A percentile compares a stretch with the other conserved stretches of the same genome.
Evolutionary conservation across 2,888 invertebrate species (phyloP).

Genomic region (Pediacus dermestoides): DNA sequence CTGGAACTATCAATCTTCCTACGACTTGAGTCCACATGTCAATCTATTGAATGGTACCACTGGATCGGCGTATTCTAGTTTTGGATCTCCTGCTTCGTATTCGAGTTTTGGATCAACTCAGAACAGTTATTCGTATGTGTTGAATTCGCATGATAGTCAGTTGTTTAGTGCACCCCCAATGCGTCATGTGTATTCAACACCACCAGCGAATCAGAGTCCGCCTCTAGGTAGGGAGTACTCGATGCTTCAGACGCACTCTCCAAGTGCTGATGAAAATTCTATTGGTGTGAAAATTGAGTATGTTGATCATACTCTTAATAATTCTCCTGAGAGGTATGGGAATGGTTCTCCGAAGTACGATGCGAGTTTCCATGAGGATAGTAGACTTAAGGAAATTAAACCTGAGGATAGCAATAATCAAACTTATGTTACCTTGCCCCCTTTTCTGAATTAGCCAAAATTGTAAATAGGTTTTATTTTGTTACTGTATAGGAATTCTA

Average conservation of each 20-base stretch:
- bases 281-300: slow-evolving; percentile 49
- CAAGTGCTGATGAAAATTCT: slow-evolving; percentile 48
- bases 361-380: slow-evolving; percentile 50
- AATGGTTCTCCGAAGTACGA: slow-evolving; percentile 62
- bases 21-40: slow-evolving; percentile 72
- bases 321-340: slow-evolving; percentile 58
- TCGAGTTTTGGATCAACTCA: slow-evolving; percentile 61
- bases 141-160: slow-evolving; percentile 69
- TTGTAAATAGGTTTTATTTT: slow-evolving; percentile 29
- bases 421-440: slow-evolving; percentile 68
- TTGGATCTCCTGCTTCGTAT: slow-evolving; percentile 60
- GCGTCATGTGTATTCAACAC: slow-evolving; percentile 60
- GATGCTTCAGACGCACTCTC: slow-evolving; percentile 63
- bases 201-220: slow-evolving; percentile 58
- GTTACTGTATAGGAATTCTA: slow-evolving; percentile 9
- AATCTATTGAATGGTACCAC: slow-evolving; percentile 67
- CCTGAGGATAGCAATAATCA: slow-evolving; percentile 50
- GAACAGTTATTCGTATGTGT: slow-evolving; percentile 59
- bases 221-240: slow-evolving; percentile 64
- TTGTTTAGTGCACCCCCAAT: slow-evolving; percentile 58
- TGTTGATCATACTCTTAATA: slow-evolving; percentile 47
- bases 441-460: slow-evolving; percentile 66
- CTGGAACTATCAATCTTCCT: slow-evolving; percentile 72
- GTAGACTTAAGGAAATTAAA: slow-evolving; percentile 45
- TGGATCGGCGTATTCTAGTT: slow-evolving; percentile 60